Evolutionary conservation across 1,140 invertebrate genomes (phyloP).

Genomic region (Papilio machaon): DNA sequence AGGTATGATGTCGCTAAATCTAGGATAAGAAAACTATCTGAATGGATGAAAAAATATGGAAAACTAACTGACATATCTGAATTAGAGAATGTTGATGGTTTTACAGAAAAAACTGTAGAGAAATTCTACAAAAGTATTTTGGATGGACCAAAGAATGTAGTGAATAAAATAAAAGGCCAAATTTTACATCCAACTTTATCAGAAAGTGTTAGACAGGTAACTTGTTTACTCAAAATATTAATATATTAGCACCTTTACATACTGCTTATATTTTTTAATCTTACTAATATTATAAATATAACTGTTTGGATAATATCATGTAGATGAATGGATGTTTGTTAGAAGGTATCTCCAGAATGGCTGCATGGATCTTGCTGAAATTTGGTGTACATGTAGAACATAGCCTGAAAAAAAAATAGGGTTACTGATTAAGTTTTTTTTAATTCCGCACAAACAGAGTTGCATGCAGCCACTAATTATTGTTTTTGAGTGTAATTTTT

Average conservation of each 20-base stretch:
- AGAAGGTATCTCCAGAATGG: too few relatives aligned
- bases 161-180: slow-evolving; percentile 69
- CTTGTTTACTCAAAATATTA: slow-evolving; percentile 15
- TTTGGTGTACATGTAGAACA: too few relatives aligned
- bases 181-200: slow-evolving; percentile 65
- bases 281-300: too few relatives aligned
- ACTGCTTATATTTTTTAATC: too few relatives aligned
- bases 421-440: too few relatives aligned
- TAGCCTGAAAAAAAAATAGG: too few relatives aligned
- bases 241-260: not conserved
- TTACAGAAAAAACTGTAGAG: slow-evolving; percentile 59
- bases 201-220: slow-evolving; percentile 61
- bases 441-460: too few relatives aligned
- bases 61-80: slow-evolving; percentile 61
- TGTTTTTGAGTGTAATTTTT: too few relatives aligned
- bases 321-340: too few relatives aligned
- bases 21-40: slow-evolving; percentile 61
- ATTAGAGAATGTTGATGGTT: slow-evolving; percentile 64
- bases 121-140: slow-evolving; percentile 72
- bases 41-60: slow-evolving; percentile 65
- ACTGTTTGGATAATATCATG: too few relatives aligned
- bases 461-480: too few relatives aligned
- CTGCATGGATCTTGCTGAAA: too few relatives aligned
- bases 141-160: slow-evolving; percentile 47
- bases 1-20: slow-evolving; percentile 72